Conservation (phyloP, 2,113 vertebrate species). For the Litocranius walleri region DNA sequence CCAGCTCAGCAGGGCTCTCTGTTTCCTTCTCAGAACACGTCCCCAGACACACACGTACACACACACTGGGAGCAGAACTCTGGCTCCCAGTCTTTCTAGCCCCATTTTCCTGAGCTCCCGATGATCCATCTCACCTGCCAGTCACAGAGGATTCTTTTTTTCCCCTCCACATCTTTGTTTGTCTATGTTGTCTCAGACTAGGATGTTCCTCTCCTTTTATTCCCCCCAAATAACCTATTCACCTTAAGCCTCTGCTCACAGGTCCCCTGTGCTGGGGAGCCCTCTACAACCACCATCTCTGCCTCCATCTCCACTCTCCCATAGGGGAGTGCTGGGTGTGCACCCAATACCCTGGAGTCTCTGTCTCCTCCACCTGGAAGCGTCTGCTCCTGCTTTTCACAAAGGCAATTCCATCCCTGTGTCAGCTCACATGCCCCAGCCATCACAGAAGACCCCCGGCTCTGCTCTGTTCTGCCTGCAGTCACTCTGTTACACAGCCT, state of each 20-base stretch:
- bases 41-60: background rate
- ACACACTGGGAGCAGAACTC: background rate
- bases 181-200: background rate
- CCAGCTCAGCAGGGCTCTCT: background rate
- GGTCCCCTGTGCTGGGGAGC: background rate
- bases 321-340: rapidly evolving
- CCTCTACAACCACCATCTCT: background rate
- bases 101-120: background rate
- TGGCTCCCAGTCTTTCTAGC: background rate
- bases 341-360: background rate
- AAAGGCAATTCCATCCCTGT: background rate
- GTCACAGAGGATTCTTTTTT: background rate
- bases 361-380: background rate
- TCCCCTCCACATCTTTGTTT: background rate
- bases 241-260: background rate
- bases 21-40: background rate
- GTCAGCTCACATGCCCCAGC: background rate
- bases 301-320: background rate
- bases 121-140: background rate
- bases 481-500: too few relatives aligned
- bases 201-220: background rate
- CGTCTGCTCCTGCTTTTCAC: background rate
- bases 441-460: rapidly evolving
- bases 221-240: background rate
- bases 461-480: rapidly evolving